phyloP scores from a whole-genome alignment of 2,888 invertebrate genomes.

The Stomorhina lunata region DNA sequence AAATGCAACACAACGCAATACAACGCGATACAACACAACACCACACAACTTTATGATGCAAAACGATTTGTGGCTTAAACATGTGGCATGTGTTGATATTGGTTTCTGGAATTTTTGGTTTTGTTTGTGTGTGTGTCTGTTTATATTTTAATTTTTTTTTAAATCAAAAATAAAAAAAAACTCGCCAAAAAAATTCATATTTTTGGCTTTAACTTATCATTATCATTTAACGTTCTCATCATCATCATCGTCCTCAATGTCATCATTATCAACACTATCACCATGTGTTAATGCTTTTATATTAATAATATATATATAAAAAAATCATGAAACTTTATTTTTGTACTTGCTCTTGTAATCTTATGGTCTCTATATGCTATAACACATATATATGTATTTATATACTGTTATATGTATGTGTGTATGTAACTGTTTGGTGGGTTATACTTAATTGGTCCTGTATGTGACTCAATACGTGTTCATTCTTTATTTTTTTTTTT shows the following conservation, averaged over 20 bases:
- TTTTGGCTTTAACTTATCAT: conserved; percentile 27
- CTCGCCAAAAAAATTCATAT: background rate
- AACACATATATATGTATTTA: background rate
- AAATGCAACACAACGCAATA: no score
- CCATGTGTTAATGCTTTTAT: conserved; percentile 61
- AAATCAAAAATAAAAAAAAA: conserved; percentile 25
- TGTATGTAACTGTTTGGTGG: conserved; percentile 9
- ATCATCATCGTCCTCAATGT: conserved; percentile 36
- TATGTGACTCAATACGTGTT: conserved; percentile 25
- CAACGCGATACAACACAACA: no score
- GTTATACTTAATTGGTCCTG: conserved; percentile 49
- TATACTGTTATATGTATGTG: background rate
- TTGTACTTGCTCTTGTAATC: conserved; percentile 17
- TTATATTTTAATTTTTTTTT: conserved; percentile 6
- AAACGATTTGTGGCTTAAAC: conserved; percentile 62
- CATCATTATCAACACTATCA: conserved; percentile 59
- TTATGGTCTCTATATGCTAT: background rate
- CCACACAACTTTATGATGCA: conserved; percentile 55
- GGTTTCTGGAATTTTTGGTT: conserved; percentile 13
- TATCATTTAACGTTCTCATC: background rate
- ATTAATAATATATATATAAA: conserved; percentile 44
- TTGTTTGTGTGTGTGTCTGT: no score
- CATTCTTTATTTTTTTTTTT: background rate
- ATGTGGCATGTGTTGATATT: conserved; percentile 55
- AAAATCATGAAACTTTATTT: background rate